Base-by-base conservation (phyloP, 2,113 vertebrate genomes). In the Xiphophorus couchianus region DNA sequence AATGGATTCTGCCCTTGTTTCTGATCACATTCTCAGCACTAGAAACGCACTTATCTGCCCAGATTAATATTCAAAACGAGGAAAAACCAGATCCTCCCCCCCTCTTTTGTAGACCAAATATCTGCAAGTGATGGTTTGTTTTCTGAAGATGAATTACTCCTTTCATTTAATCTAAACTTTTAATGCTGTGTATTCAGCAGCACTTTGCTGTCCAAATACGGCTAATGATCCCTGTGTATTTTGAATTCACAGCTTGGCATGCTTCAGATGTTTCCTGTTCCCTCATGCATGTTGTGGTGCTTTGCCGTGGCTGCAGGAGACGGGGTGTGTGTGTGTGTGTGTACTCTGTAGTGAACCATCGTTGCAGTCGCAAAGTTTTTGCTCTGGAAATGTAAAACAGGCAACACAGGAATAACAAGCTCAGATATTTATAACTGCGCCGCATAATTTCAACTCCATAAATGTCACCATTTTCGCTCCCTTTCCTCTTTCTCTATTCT, bases 371-470 rank as follows among this genome's bases (percentile, higher is more conserved):
- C 48, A 66, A 86, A 76, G 76, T 79, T 84, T 82, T 81, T 85
- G 61, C 68, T 74, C 65, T 65, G 78, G 63, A 85, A 89, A 86
- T 91, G 88, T 78, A 80, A 90, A 88, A 73, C 71, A 80, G 76
- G 80, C 81, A 73, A 86, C 76, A 33, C 73, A 67, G 1, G 37
- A 81, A 90, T 86, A 92, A 92, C 84, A 90, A 83, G 83, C 68
- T 17, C 28, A 30, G 83, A 82, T 93, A 91, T 93, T 93, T 93
- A 89, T 92, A 92, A 87, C 91, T 86, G 70, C 14, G 62, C 83
- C 80, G 87, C 80, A 85, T 88, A 87, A 88, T 83, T 88, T 82
- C 73, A 80, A 78, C 48, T 31, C 69, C 74, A 66, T 66, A 90
- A 91, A 90, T 91, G 84, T 90, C 84, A 90, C 69, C 51, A 27